Percentiles rank a stretch among this genome's conserved stretches.
Evolutionary conservation across 2,113 vertebrate species (phyloP).

Genomic region (Ariopsis seemanni): DNA sequence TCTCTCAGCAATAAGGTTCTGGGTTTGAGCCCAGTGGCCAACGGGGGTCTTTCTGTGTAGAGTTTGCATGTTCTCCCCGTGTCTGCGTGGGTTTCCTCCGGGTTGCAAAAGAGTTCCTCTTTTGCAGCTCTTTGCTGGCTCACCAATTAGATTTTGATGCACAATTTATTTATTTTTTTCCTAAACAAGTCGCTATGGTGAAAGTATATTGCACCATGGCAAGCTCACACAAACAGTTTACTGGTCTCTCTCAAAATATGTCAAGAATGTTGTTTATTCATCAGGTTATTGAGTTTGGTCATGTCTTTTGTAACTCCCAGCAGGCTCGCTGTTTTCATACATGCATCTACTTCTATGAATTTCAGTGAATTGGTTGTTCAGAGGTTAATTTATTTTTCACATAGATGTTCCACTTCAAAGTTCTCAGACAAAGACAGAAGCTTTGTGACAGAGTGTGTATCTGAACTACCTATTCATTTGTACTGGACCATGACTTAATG

Average conservation of each 20-base stretch:
- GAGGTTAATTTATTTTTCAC: neutral
- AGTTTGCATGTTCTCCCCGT: too few species aligned
- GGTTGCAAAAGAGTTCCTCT: neutral
- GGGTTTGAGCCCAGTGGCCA: too few species aligned
- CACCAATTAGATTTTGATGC: neutral
- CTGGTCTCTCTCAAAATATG: too few species aligned
- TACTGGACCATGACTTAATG: neutral
- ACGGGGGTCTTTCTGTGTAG: too few species aligned
- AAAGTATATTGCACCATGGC: neutral
- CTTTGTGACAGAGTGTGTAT: neutral
- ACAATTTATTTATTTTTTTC: neutral
- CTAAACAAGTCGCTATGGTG: neutral
- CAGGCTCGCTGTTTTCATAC: neutral
- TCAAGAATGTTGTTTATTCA: too few species aligned
- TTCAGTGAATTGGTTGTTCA: neutral
- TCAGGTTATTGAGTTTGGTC: neutral
- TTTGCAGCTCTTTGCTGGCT: neutral
- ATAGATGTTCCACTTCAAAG: neutral
- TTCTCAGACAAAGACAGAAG: too few species aligned
- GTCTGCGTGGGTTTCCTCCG: too few species aligned
- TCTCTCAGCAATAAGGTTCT: too few species aligned
- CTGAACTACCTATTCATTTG: neutral
- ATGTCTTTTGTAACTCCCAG: neutral
- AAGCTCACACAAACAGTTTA: neutral
- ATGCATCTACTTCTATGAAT: neutral